These are phyloP conservation scores for Leucopsar rothschildi DNA, from an alignment of 2,113 vertebrate species.

Conservation along the genomic window DNA sequence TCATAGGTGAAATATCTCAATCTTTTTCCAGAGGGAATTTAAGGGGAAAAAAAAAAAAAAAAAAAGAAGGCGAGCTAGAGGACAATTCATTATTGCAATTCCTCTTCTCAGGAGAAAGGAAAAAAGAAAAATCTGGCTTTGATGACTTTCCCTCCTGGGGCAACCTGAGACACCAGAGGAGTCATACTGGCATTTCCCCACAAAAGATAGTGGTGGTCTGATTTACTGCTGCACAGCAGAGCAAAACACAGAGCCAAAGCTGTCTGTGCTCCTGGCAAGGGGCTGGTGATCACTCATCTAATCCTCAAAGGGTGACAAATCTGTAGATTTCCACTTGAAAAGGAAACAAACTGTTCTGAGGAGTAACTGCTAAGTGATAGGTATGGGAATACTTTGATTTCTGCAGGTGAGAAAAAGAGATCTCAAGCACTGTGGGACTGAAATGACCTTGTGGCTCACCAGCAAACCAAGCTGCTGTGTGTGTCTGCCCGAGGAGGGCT, in stretches of 20 bases:
- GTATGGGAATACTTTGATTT: constrained; percentile 9
- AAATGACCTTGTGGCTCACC: neutral
- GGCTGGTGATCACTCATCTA: neutral
- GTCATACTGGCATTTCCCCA: neutral
- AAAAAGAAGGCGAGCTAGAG: neutral
- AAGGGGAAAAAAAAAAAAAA: neutral
- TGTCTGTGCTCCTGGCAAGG: neutral
- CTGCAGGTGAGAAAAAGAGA: neutral
- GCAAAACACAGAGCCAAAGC: neutral
- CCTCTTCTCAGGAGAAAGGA: neutral
- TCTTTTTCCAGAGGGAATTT: neutral
- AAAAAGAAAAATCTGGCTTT: neutral
- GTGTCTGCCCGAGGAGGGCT: neutral
- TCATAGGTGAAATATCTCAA: neutral
- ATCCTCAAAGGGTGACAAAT: constrained; percentile 28
- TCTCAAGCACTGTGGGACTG: neutral
- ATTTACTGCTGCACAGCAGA: neutral
- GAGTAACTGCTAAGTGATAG: neutral
- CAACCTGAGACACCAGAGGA: neutral
- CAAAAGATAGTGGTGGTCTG: neutral
- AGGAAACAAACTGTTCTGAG: constrained; percentile 12
- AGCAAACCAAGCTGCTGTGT: neutral
- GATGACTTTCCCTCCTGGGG: neutral
- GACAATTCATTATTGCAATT: neutral
- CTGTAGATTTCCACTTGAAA: constrained; percentile 11